Conservation (phyloP, 1,140 invertebrate genomes). For the Drosophila lacertosa region DNA sequence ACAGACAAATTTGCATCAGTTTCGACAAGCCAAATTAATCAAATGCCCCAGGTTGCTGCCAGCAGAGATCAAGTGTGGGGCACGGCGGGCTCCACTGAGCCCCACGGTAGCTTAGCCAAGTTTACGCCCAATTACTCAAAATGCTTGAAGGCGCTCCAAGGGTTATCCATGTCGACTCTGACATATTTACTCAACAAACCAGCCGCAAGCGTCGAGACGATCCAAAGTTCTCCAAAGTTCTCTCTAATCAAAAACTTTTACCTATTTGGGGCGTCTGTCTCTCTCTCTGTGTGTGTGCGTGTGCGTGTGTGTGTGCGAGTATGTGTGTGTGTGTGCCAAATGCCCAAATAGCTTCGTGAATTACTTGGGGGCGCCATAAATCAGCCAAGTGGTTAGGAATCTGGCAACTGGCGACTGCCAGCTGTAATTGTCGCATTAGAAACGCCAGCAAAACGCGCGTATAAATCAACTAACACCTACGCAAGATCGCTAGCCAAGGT, state of each 20-base stretch:
- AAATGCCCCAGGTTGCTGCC: constrained; percentile 47
- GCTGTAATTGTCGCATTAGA: constrained; percentile 78
- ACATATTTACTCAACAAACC: constrained; percentile 78
- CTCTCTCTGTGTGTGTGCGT: not conserved
- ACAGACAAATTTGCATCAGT: constrained; percentile 65
- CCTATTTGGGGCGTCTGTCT: constrained; percentile 42
- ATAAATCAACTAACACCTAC: constrained; percentile 73
- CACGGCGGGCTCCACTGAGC: not conserved
- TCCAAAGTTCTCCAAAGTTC: constrained; percentile 23
- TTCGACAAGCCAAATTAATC: constrained; percentile 71
- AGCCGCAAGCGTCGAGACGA: constrained; percentile 38
- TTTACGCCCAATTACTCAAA: constrained; percentile 73
- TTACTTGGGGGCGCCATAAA: constrained; percentile 70
- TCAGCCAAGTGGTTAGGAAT: constrained; percentile 73
- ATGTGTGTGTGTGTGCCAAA: constrained; percentile 68
- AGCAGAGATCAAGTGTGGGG: not conserved
- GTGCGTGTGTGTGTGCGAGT: constrained; percentile 40
- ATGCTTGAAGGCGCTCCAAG: constrained; percentile 18
- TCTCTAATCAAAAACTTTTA: constrained; percentile 63
- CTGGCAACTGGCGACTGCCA: constrained; percentile 51
- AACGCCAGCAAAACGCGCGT: constrained; percentile 72
- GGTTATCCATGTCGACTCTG: constrained; percentile 49
- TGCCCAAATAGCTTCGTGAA: constrained; percentile 69
- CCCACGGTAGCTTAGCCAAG: constrained; percentile 42
- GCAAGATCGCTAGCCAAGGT: not conserved